Conservation (phyloP, 2,888 invertebrate genomes). For the Cephus nigrinus region DNA sequence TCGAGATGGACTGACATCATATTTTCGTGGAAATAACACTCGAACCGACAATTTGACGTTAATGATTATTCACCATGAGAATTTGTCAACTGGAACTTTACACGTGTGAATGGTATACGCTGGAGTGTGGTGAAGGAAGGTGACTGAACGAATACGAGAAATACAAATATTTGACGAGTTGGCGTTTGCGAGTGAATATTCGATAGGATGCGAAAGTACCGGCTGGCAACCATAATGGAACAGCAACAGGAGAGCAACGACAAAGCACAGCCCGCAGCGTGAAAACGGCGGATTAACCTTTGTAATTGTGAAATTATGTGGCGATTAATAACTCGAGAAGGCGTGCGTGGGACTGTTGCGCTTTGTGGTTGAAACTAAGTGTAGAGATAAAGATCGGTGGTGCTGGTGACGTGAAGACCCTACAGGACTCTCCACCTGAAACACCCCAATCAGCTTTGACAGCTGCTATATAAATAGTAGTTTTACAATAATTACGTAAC, state of each 20-base stretch:
- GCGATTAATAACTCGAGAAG: conserved; percentile 58
- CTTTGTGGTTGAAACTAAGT: conserved; percentile 55
- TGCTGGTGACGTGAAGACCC: conserved; percentile 30
- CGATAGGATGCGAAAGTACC: neutral
- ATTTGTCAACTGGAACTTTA: neutral
- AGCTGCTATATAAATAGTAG: neutral
- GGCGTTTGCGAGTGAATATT: neutral
- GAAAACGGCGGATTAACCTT: conserved; percentile 57
- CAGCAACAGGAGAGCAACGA: neutral
- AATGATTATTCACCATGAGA: neutral
- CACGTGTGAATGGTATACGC: neutral
- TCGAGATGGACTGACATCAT: neutral
- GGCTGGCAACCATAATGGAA: neutral
- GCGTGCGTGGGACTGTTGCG: conserved; percentile 55
- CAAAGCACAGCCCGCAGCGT: conserved; percentile 33
- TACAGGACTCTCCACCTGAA: neutral
- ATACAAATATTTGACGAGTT: neutral
- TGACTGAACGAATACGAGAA: neutral
- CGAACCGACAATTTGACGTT: neutral
- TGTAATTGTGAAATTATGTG: conserved; percentile 57
- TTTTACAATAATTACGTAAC: neutral
- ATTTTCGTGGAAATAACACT: neutral
- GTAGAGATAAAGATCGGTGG: conserved; percentile 58
- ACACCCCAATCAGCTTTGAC: neutral
- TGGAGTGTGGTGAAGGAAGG: neutral